Evolutionary conservation across 1,140 invertebrate species (phyloP), one percentile per base, ranked within the genome.

Genomic region (Heterodera schachtii): DNA sequence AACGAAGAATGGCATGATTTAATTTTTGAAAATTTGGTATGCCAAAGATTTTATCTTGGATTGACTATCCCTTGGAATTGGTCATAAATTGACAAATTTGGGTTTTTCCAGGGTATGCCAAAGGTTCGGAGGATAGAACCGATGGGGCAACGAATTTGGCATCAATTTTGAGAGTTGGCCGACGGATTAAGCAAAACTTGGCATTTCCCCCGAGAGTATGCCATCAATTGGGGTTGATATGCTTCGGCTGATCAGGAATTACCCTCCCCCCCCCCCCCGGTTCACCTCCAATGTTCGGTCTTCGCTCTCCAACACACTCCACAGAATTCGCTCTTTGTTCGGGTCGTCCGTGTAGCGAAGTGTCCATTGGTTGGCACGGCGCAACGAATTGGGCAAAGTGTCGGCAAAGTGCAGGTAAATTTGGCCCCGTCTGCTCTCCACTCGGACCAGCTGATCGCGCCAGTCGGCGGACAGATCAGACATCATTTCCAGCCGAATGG

Each of bases 301-400:
- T 31, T 84, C 82, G n/a, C 88, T 87, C 41, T 83, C 75, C 64
- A 87, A 82, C 16, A 71, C 73, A n/a, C 77, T 75, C 88, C 88
- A 89, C 67, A 85, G 46, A 57, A 86, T 84, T 57, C 78, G 60
- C 41, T 88, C 88, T 66, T 84, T 76, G 49, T 70, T 83, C n/a
- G 85, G 84, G 80, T 89, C 86, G 78, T 89, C 86, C 6, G 89
- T 88, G 69, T 88, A 90, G 31, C 75, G 81, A 9, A 89, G 75
- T 0, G 75, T 83, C 88, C 88, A 89, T 44, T 88, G 80, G 66
- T 89, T 89, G 75, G 77, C 49, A 21, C 60, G 21, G 60, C 86
- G 84, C 69, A 89, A 83, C 75, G 88, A 87, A 21, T 83, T 81
- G n/a, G 89, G 89, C 0, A 89, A 64, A 31, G 86, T 80, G 71